Evolutionary conservation across 2,888 invertebrate genomes (phyloP), one percentile per base, ranked within the genome.

Genomic region (Papilio demoleus): DNA sequence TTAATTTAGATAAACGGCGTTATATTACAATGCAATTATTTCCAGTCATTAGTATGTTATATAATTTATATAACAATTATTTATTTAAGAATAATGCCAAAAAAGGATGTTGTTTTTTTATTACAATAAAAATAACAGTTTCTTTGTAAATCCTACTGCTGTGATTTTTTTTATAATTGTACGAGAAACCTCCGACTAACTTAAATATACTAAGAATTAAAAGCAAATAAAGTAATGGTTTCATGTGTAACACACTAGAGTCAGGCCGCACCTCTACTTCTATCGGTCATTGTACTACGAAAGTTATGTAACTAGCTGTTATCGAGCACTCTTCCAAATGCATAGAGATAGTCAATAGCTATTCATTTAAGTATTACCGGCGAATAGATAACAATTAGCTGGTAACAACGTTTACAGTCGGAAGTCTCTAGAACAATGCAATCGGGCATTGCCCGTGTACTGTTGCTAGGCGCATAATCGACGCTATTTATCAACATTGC

Each of bases 231-330:
- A 47, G n/a, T 58, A 27, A 42, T 53, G 45, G n/a, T n/a, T n/a
- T n/a, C 47, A 50, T 19, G 22, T 59, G 31, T 31, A 27, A 42
- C 61, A 38, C 24, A 67, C 63, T 50, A 59, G 72, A 71, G 72
- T 74, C 69, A 72, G 73, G 71, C 70, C 71, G 74, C 70, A 73
- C 71, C 74, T 74, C 60, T 67, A 73, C 75, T 74, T 76, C 76
- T 82, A 83, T 83, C 83, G 84, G 86, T 85, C 87, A 81, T 81
- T 83, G 86, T 80, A 80, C 84, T 75, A 72, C 77, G 72, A 72
- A 42, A 73, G 73, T 70, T 79, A 78, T 77, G 76, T 79, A 83
- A 80, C 47, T 66, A 68, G 47, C 38, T 70, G 73, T 70, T 77
- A 76, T 76, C 75, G 72, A 72, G 68, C 72, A 74, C 74, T 79